phyloP scores from a whole-genome alignment of 2,888 invertebrate species.

The Alsophila aescularia region DNA sequence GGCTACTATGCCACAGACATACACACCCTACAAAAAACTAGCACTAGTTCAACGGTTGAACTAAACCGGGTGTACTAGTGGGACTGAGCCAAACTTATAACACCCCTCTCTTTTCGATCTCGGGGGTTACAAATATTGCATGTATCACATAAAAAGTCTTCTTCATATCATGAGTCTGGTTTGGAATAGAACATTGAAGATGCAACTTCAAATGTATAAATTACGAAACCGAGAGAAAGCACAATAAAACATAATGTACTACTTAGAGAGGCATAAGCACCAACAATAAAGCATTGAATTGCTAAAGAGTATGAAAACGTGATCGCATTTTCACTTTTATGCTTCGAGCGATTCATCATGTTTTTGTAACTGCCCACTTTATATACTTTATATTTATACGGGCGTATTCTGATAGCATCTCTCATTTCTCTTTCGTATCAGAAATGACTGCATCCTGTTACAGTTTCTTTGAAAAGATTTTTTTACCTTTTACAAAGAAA shows the following conservation, averaged over 20 bases:
- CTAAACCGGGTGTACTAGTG: no score
- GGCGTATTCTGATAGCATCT: constrained; percentile 3
- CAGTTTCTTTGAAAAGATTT: background rate
- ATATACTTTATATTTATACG: no score
- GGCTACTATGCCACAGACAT: no score
- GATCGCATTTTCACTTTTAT: constrained; percentile 18
- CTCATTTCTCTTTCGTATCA: constrained; percentile 10
- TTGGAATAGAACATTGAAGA: no score
- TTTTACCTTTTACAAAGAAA: no score
- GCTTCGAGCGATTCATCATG: constrained; percentile 13
- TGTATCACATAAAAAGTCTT: no score
- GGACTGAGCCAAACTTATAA: no score
- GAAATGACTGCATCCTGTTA: background rate
- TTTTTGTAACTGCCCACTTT: constrained; percentile 8
- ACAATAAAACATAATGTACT: background rate
- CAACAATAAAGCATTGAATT: constrained; percentile 6
- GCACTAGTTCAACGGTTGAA: no score
- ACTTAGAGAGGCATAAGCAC: background rate
- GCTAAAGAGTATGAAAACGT: constrained; percentile 12
- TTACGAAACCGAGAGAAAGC: background rate
- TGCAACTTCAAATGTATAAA: background rate
- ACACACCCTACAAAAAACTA: no score
- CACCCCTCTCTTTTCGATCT: no score
- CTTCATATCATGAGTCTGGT: no score
- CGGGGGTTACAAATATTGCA: no score